phyloP scores from a whole-genome alignment of 2,113 vertebrate species.

The Dasyurus viverrinus region DNA sequence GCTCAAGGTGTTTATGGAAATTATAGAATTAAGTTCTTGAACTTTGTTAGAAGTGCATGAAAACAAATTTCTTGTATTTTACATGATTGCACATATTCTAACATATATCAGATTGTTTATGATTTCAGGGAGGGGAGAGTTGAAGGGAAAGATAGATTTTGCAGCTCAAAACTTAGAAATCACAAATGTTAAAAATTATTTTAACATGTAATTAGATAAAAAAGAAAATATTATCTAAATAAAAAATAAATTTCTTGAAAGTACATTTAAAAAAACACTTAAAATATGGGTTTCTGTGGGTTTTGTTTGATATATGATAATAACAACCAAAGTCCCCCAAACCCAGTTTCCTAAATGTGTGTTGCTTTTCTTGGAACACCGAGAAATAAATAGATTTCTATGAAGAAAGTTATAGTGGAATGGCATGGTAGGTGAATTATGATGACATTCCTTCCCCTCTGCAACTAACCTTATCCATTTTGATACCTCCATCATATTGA shows the following conservation, averaged over 20 bases:
- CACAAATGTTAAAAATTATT: neutral
- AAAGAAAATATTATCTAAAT: too few relatives aligned
- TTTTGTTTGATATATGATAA: neutral
- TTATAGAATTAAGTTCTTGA: neutral
- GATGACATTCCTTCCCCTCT: conserved; percentile 41
- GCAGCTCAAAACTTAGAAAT: neutral
- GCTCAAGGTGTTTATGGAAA: neutral
- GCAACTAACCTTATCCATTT: conserved; percentile 46
- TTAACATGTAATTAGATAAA: neutral
- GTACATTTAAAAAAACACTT: neutral
- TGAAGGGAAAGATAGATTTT: neutral
- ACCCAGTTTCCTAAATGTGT: conserved; percentile 37
- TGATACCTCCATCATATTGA: conserved; percentile 44
- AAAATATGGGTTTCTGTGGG: neutral
- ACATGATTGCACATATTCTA: neutral
- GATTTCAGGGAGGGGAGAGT: neutral
- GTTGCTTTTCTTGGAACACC: conserved; percentile 29
- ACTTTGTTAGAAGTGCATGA: neutral
- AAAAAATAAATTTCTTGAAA: neutral
- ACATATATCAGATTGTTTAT: neutral
- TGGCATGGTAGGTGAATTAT: neutral
- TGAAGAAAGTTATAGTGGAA: neutral
- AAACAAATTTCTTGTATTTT: neutral
- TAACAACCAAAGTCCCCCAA: conserved; percentile 44
- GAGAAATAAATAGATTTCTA: neutral